Conservation (phyloP, 2,888 invertebrate genomes). For the Pandemis heparana region DNA sequence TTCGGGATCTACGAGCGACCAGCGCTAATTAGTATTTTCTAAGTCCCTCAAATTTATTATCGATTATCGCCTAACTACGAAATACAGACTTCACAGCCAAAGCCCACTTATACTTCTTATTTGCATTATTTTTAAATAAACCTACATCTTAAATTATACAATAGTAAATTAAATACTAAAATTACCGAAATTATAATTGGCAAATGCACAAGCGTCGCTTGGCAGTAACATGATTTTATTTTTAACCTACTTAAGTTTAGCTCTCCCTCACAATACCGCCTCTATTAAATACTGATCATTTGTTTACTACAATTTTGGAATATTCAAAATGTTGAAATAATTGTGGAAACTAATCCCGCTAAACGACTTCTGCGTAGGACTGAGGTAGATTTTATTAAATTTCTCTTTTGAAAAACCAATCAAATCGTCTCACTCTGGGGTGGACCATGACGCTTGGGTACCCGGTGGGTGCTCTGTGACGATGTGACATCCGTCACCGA, state of each 20-base stretch:
- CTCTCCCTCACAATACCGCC: conserved; percentile 19
- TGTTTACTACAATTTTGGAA: conserved; percentile 7
- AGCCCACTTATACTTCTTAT: conserved; percentile 39
- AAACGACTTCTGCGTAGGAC: conserved; percentile 18
- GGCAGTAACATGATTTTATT: conserved; percentile 37
- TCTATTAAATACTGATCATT: conserved; percentile 39
- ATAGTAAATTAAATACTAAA: conserved; percentile 24
- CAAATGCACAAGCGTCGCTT: conserved; percentile 39
- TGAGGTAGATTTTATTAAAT: conserved; percentile 36
- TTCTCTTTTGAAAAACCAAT: conserved; percentile 25
- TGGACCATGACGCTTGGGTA: not conserved
- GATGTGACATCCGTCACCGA: conserved; percentile 9
- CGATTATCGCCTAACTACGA: conserved; percentile 42
- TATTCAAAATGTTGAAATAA: conserved; percentile 7
- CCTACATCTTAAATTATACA: conserved; percentile 29
- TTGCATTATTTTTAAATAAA: conserved; percentile 36
- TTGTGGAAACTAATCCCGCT: not conserved
- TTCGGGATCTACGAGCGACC: conserved; percentile 35
- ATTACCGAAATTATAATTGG: conserved; percentile 39
- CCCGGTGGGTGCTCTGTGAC: conserved; percentile 24
- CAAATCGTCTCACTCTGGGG: conserved; percentile 12
- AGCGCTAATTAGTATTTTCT: conserved; percentile 34
- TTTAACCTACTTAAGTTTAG: conserved; percentile 31
- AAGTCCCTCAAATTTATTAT: conserved; percentile 30
- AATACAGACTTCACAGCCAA: conserved; percentile 69